Evolutionary conservation across 2,888 invertebrate species (phyloP).

Genomic region (Tinea semifulvella): DNA sequence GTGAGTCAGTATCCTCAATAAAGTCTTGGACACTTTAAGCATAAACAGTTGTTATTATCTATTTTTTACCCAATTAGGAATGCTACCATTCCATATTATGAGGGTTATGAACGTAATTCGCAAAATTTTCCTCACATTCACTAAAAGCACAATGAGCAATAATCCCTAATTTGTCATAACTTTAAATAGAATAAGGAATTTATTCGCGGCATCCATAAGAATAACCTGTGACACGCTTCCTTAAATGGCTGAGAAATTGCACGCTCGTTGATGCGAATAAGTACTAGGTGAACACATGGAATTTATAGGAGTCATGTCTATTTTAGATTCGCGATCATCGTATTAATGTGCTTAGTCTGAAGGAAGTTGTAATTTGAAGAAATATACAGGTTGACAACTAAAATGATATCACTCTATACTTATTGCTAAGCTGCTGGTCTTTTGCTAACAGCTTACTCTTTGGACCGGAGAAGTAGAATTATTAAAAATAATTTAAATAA

Average conservation of each 20-base stretch:
- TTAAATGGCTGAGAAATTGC: neutral
- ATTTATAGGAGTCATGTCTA: constrained; percentile 5
- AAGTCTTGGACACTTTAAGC: too few species aligned
- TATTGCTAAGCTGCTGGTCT: too few species aligned
- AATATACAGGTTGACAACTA: too few species aligned
- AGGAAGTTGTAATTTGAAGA: neutral
- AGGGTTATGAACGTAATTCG: constrained; percentile 3
- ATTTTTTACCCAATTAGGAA: too few species aligned
- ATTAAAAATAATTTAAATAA: too few species aligned
- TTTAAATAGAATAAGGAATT: neutral
- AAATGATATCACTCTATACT: too few species aligned
- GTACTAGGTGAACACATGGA: neutral
- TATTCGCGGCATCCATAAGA: neutral
- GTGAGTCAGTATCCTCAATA: too few species aligned
- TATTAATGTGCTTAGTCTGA: too few species aligned
- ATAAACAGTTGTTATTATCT: too few species aligned
- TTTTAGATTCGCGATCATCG: neutral
- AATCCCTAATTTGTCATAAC: neutral
- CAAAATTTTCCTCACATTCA: constrained; percentile 1
- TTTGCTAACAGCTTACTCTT: too few species aligned
- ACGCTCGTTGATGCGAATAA: neutral
- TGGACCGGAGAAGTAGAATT: too few species aligned
- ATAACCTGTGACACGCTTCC: neutral
- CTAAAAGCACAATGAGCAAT: neutral
- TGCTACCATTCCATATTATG: too few species aligned